Base-by-base conservation (phyloP, 1,140 invertebrate genomes). In the Drosophila nebulosa region DNA sequence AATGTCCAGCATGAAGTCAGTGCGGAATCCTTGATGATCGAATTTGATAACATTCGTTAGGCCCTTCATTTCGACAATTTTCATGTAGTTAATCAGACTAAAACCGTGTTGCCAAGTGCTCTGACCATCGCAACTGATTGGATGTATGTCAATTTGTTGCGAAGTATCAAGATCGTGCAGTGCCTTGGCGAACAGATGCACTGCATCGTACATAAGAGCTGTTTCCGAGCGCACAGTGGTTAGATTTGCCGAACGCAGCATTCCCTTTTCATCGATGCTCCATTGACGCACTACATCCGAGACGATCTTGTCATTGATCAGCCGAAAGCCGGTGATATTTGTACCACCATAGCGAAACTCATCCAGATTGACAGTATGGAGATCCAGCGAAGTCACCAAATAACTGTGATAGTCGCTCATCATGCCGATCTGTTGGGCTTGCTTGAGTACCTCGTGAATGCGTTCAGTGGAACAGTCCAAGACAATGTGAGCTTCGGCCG, bases 71-170 rank as follows among this genome's bases (percentile, higher is more conserved):
- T 97, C 96, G 7, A 97, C 98, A 80, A 98, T 96, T 94, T 98
- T 98, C 97, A 99, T 99, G 89, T 99, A 99, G 93, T 99, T 99
- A 64, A 98, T 97, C 22, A 99, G 93, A 74, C 96, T 98, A 91
- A 97, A 97, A 57, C 98, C 98, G 89, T 98, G 96, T 4, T 95
- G 95, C 98, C 98, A 99, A 0, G 97, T 97, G 83, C 98, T 96
- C 58, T 96, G 95, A 2, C 95, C 95, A 73, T 98, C 97, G 90
- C 98, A 99, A 12, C 96, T 97, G 14, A 99, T 92, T 0, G 96
- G 95, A 84, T 96, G 95, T 64, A 97, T 96, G 89, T 97, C 96
- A 51, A 98, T 97, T 89, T 97, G 95, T 90, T 98, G 96, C 36
- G 96, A 97, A 30, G 95, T 95, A 92, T 98, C 97, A 68, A 99